Percentiles rank a stretch among this genome's conserved stretches.
Conservation (phyloP, 2,113 vertebrate genomes). For the Numida meleagris region DNA sequence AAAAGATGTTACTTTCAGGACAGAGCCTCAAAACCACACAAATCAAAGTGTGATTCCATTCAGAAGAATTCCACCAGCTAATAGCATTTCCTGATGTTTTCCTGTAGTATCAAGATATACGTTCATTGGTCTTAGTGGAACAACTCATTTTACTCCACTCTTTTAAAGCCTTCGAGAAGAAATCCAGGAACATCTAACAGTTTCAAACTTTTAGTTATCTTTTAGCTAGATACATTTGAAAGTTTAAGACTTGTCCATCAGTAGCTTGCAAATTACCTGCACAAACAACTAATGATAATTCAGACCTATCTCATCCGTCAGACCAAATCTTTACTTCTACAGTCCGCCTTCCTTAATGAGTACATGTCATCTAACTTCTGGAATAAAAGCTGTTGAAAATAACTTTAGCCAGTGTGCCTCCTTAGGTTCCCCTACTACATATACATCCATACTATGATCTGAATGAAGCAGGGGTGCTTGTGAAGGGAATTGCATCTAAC, state of each 20-base stretch:
- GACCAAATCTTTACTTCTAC: not conserved
- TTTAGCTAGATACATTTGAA: not conserved
- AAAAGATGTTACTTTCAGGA: not conserved
- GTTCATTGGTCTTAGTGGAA: not conserved
- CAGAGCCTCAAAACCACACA: not conserved
- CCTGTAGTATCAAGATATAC: not conserved
- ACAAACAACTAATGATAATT: not conserved
- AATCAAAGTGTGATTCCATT: not conserved
- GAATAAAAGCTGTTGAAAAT: not conserved
- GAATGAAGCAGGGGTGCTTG: not conserved
- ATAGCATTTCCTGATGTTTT: not conserved
- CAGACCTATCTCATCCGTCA: not conserved
- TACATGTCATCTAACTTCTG: not conserved
- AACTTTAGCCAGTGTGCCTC: not conserved
- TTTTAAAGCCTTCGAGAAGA: not conserved
- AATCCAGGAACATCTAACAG: not conserved
- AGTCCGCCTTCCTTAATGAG: not conserved
- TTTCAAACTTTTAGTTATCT: not conserved
- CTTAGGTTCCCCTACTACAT: not conserved
- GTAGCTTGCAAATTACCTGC: not conserved
- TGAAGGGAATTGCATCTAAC: not conserved
- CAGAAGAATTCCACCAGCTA: not conserved
- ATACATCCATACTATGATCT: not conserved
- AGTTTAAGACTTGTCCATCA: not conserved
- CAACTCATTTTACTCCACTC: not conserved